Percentiles rank a stretch among this genome's conserved stretches.
Conservation (phyloP, 2,797 vertebrate species). For the Labroides dimidiatus region DNA sequence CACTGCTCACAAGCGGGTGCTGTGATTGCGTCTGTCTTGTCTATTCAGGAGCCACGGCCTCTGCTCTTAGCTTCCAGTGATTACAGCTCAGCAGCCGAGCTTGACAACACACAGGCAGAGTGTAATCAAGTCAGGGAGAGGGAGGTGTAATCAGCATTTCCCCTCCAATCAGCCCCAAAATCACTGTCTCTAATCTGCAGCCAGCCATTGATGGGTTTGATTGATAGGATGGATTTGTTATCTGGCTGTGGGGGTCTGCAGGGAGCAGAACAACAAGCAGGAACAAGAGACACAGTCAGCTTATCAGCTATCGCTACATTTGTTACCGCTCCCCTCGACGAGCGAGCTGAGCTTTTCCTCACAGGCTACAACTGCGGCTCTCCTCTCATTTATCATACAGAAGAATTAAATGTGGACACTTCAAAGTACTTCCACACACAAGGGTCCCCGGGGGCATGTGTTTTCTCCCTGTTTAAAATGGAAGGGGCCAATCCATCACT, state of each 20-base stretch:
- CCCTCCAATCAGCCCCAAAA: constrained; percentile 82
- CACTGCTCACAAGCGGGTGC: constrained; percentile 24
- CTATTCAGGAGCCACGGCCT: constrained; percentile 55
- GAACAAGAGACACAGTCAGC: constrained; percentile 76
- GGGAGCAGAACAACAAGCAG: constrained; percentile 77
- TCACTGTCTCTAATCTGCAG: constrained; percentile 79
- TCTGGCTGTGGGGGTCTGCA: constrained; percentile 79
- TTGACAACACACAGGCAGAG: constrained; percentile 75
- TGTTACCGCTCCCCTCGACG: constrained; percentile 75
- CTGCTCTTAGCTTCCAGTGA: constrained; percentile 72
- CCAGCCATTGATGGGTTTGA: constrained; percentile 81
- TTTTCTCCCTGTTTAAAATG: constrained; percentile 80
- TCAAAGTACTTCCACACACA: constrained; percentile 83
- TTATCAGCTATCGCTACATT: constrained; percentile 83
- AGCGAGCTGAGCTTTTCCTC: constrained; percentile 73
- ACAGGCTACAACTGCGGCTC: constrained; percentile 69
- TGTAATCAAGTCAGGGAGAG: constrained; percentile 78
- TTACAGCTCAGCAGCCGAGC: constrained; percentile 76
- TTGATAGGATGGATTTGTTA: constrained; percentile 83
- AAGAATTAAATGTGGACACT: constrained; percentile 85
- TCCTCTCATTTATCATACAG: constrained; percentile 81
- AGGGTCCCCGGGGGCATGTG: constrained; percentile 76
- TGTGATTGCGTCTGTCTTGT: constrained; percentile 41
- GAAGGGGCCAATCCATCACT: constrained; percentile 80
- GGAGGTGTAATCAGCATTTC: constrained; percentile 79